Evolutionary conservation across 2,113 vertebrate genomes (phyloP).

Genomic region (Cricetomys ansorgei): DNA sequence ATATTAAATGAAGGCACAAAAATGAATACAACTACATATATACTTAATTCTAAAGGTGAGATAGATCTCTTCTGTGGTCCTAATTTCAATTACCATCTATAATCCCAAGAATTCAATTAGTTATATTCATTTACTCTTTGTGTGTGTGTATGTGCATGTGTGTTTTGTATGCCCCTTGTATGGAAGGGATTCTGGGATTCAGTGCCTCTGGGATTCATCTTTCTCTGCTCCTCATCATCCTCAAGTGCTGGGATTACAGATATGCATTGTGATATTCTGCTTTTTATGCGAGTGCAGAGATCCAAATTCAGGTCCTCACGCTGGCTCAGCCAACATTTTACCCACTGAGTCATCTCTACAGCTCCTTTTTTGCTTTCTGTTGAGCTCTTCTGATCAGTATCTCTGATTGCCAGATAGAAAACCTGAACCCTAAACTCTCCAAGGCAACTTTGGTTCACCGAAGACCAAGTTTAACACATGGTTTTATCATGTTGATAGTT

Average conservation of each 20-base stretch:
- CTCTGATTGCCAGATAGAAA: neutral
- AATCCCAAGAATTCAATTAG: neutral
- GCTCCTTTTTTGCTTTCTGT: neutral
- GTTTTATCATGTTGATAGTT: neutral
- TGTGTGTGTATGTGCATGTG: neutral
- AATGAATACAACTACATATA: neutral
- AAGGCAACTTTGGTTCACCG: neutral
- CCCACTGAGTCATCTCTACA: fast-evolving
- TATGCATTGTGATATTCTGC: neutral
- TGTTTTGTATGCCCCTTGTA: too few species aligned
- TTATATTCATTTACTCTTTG: neutral
- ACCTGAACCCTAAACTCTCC: neutral
- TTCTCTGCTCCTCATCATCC: neutral
- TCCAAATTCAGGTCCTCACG: neutral
- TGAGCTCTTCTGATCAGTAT: neutral
- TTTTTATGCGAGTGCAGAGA: neutral
- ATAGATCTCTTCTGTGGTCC: neutral
- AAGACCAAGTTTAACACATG: neutral
- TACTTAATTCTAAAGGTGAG: slow-evolving; percentile 52
- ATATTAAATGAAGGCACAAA: slow-evolving; percentile 29
- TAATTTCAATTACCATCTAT: neutral
- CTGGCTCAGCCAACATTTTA: neutral
- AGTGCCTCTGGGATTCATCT: too few species aligned
- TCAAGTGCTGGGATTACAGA: neutral
- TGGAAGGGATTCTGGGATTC: too few species aligned